Conservation (phyloP, 2,888 invertebrate genomes). For the Nephrotoma guestfalica region DNA sequence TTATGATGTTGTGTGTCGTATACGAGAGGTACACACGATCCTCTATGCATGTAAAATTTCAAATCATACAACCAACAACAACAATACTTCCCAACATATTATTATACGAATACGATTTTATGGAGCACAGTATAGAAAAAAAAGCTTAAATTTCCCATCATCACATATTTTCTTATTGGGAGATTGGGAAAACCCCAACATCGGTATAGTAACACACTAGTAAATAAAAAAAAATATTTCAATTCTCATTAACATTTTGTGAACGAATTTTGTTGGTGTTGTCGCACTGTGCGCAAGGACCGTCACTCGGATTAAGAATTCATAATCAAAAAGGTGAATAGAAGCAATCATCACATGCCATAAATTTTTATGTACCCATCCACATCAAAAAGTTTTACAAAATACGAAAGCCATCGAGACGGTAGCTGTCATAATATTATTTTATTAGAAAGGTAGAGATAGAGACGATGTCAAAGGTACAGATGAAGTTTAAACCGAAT, state of each 20-base stretch:
- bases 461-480: background rate
- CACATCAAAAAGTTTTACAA: background rate
- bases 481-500: background rate
- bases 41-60: background rate
- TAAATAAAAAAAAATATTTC: background rate
- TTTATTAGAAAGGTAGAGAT: background rate
- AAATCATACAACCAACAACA: background rate
- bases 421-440: too few relatives aligned
- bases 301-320: background rate
- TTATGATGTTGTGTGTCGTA: background rate
- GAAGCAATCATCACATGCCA: background rate
- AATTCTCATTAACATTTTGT: background rate
- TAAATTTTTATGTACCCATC: background rate
- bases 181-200: background rate
- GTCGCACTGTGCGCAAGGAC: background rate
- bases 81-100: background rate
- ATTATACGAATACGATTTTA: background rate
- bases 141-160: background rate
- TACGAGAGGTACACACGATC: background rate
- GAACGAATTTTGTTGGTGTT: background rate
- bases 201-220: background rate
- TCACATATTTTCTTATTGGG: background rate
- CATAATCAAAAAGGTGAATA: background rate
- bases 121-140: background rate
- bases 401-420: background rate